Base-by-base conservation (phyloP, 2,113 vertebrate genomes). In the Bothrops jararaca region DNA sequence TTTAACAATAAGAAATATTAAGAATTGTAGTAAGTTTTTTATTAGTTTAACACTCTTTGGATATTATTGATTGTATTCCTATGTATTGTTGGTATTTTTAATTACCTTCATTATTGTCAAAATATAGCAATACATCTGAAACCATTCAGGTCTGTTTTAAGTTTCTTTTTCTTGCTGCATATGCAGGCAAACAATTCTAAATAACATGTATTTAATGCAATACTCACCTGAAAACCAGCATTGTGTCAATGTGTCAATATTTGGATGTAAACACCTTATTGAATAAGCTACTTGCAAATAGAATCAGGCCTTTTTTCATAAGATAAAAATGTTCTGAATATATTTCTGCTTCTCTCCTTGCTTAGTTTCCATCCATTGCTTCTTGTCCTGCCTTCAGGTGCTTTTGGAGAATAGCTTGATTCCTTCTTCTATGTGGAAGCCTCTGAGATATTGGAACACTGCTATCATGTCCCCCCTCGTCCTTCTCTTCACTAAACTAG, bases 201-300 rank as follows among this genome's bases (percentile, higher is more conserved):
- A 5, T 15, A 0, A 0, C 0, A 0, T 48, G 56, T 0, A 0
- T 12, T 58, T 93, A 48, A 5, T 85, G 57, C 3, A 1, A 15
- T 3, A 0, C n/a, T 22, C 0, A 0, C 34, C 34, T 4, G 0
- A n/a, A 89, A 23, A 29, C 0, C 13, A 69, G n/a, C 88, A 39
- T 0, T 91, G 26, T 0, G 52, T 20, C 58, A 50, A 7, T 50
- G 74, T 87, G 39, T 74, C 60, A 88, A n/a, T 42, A 22, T 90
- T 90, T n/a, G 7, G 24, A 42, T 29, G 29, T 12, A 60, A 52
- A 80, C 11, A 42, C 13, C 39, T 48, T 86, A 1, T 26, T 57
- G 6, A 89, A 89, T 24, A 42, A 42, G 4, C 58, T 54, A 11
- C 20, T n/a, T 85, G 53, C 22, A 50, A 85, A 85, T 89, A 56